phyloP scores from a whole-genome alignment of 2,797 vertebrate species.

The Ptychadena robeensis region DNA sequence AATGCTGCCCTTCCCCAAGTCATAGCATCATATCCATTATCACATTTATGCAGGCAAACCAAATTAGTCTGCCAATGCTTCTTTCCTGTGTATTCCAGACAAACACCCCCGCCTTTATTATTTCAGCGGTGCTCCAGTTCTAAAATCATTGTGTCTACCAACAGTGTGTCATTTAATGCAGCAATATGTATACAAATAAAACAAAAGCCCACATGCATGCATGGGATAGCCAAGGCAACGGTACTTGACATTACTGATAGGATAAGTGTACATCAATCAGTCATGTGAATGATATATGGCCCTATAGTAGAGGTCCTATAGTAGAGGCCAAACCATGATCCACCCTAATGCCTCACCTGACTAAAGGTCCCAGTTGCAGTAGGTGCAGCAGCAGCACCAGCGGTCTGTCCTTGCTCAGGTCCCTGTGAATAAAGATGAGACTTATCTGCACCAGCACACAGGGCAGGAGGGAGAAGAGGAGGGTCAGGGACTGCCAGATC shows the following conservation, averaged over 20 bases:
- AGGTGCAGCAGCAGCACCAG: constrained; percentile 92
- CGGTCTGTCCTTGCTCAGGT: constrained; percentile 91
- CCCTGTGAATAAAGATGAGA: constrained; percentile 94
- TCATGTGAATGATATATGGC: not conserved
- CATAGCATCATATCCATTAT: not conserved
- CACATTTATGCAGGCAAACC: not conserved
- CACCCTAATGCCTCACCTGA: constrained; percentile 81
- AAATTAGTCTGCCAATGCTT: not conserved
- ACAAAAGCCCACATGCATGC: not conserved
- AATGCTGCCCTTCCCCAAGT: not conserved
- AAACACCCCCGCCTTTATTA: not conserved
- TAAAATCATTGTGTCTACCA: too few relatives aligned
- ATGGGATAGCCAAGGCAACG: not conserved
- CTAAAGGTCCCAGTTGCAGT: constrained; percentile 91
- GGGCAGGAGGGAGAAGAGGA: constrained; percentile 90
- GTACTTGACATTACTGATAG: not conserved
- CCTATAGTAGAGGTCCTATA: not conserved
- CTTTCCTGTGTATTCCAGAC: not conserved
- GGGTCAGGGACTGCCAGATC: constrained; percentile 91
- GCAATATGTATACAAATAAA: not conserved
- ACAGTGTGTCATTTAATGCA: not conserved
- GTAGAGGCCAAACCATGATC: not conserved
- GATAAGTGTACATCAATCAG: not conserved
- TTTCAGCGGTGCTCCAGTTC: not conserved
- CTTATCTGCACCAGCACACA: constrained; percentile 93